A percentile compares a stretch with the other conserved stretches of the same genome.
These are phyloP conservation scores for Rachycentron canadum DNA, from an alignment of 2,797 vertebrate genomes.

Conservation along the genomic window DNA sequence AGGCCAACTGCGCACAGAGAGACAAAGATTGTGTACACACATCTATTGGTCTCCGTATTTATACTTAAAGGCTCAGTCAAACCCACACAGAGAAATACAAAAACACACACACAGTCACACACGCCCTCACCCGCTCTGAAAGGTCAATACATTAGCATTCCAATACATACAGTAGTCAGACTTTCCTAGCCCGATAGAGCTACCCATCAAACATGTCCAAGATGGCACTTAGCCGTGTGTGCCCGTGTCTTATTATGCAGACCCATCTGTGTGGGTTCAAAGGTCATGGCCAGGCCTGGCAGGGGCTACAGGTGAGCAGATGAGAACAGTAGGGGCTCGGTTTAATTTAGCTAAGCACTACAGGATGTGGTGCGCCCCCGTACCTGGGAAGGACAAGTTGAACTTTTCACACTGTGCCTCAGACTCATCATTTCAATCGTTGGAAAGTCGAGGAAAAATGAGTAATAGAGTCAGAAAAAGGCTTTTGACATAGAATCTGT, in stretches of 20 bases:
- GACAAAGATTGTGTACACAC: constrained; percentile 63
- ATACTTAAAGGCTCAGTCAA: constrained; percentile 71
- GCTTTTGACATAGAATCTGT: constrained; percentile 45
- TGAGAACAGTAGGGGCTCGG: constrained; percentile 90
- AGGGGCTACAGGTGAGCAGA: constrained; percentile 83
- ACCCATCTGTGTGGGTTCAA: constrained; percentile 89
- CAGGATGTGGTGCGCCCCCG: constrained; percentile 69
- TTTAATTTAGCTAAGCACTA: constrained; percentile 88
- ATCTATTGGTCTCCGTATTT: constrained; percentile 65
- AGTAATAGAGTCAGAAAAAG: constrained; percentile 48
- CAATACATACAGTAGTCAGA: constrained; percentile 56
- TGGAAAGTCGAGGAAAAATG: constrained; percentile 65
- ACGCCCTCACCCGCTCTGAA: constrained; percentile 61
- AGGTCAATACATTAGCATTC: constrained; percentile 75
- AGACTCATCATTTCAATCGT: constrained; percentile 59
- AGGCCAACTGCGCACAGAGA: constrained; percentile 64
- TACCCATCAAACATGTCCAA: constrained; percentile 74
- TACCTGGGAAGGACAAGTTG: constrained; percentile 80
- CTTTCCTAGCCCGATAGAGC: constrained; percentile 53
- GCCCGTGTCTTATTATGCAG: constrained; percentile 81
- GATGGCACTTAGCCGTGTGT: constrained; percentile 77
- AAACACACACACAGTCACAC: constrained; percentile 61
- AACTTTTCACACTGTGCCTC: constrained; percentile 82
- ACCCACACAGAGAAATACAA: constrained; percentile 54
- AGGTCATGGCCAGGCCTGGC: constrained; percentile 85